A percentile compares a stretch with the other conserved stretches of the same genome.
phyloP scores from a whole-genome alignment of 2,797 vertebrate genomes.

The Thamnophis elegans region DNA sequence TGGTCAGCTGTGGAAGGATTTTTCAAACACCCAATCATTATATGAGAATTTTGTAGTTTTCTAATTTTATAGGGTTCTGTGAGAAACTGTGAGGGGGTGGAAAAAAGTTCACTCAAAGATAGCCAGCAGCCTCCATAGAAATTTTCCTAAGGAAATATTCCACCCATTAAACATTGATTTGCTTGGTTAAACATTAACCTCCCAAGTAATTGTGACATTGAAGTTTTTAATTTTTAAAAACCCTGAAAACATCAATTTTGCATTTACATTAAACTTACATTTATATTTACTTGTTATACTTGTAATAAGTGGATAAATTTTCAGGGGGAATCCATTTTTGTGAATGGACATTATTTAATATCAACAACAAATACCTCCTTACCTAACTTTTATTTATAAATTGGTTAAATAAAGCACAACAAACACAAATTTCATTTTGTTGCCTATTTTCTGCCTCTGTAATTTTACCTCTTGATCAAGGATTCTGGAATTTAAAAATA shows the following conservation, averaged over 20 bases:
- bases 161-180: not conserved
- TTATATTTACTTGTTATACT: not conserved
- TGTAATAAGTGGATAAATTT: not conserved
- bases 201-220: not conserved
- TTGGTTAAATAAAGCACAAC: not conserved
- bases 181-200: not conserved
- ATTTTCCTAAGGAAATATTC: not conserved
- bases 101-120: not conserved
- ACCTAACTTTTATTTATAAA: not conserved
- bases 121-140: not conserved
- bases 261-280: not conserved
- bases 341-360: not conserved
- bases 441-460: not conserved
- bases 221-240: not conserved
- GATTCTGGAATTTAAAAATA: not conserved
- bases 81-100: not conserved
- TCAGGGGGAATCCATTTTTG: not conserved
- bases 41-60: not conserved
- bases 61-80: not conserved
- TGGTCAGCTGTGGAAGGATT: not conserved
- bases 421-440: not conserved
- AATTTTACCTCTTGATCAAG: not conserved
- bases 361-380: not conserved
- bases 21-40: not conserved
- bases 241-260: not conserved